Evolutionary conservation across 2,797 vertebrate species (phyloP).

Genomic region (Argyrosomus regius): DNA sequence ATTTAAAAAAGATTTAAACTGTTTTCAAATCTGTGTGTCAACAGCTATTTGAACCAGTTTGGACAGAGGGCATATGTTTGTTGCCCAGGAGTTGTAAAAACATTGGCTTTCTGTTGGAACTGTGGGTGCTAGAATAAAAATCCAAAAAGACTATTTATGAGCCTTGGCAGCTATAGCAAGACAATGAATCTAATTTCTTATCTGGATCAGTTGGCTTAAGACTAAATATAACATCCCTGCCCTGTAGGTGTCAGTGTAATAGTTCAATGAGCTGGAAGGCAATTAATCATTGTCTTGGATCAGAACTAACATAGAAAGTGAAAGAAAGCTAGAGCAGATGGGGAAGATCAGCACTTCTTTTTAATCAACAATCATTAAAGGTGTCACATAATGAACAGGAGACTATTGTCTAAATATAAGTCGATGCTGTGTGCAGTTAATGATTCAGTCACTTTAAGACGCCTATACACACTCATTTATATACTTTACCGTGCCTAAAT

Average conservation of each 20-base stretch:
- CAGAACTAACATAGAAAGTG: slow-evolving; percentile 46
- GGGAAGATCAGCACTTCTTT: slow-evolving; percentile 54
- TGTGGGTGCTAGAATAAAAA: slow-evolving; percentile 22
- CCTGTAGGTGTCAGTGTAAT: slow-evolving; percentile 61
- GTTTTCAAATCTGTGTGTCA: slow-evolving; percentile 12
- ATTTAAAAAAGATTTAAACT: slow-evolving; percentile 15
- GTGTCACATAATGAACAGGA: slow-evolving; percentile 26
- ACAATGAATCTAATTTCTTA: slow-evolving; percentile 56
- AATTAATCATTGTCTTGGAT: slow-evolving; percentile 69
- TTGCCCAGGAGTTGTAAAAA: slow-evolving; percentile 36
- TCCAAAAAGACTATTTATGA: slow-evolving; percentile 37
- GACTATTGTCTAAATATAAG: slow-evolving; percentile 28
- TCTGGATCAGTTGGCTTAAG: slow-evolving; percentile 53
- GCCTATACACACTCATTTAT: slow-evolving; percentile 33
- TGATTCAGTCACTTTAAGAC: slow-evolving; percentile 19
- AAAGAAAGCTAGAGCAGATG: slow-evolving; percentile 44
- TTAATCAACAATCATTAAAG: slow-evolving; percentile 60
- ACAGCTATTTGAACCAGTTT: slow-evolving; percentile 12
- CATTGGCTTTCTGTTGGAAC: slow-evolving; percentile 31
- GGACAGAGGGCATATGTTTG: slow-evolving; percentile 9
- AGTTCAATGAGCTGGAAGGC: slow-evolving; percentile 51
- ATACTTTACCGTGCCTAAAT: slow-evolving; percentile 23
- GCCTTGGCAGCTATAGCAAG: slow-evolving; percentile 40
- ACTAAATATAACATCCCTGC: slow-evolving; percentile 64
- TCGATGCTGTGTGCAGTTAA: background rate